Percentiles rank a stretch among this genome's conserved stretches.
phyloP scores from a whole-genome alignment of 2,797 vertebrate genomes.

The Eidolon dupreanum region DNA sequence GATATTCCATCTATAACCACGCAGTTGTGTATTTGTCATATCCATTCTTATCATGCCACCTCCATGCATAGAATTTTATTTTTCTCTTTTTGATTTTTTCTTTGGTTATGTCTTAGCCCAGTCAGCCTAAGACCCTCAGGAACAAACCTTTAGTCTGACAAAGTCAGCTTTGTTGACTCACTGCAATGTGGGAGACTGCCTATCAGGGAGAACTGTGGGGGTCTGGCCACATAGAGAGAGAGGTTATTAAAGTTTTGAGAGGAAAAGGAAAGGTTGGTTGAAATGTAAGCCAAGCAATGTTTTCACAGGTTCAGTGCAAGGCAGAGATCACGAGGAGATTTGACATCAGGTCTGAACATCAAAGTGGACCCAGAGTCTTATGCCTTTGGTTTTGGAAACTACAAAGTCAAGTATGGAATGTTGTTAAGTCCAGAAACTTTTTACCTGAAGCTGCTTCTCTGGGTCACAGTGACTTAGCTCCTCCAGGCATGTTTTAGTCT shows the following conservation, averaged over 20 bases:
- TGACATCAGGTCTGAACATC: neutral
- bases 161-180: neutral
- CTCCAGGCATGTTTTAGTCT: neutral
- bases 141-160: neutral
- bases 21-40: neutral
- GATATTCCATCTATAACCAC: neutral
- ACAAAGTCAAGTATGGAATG: neutral
- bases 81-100: neutral
- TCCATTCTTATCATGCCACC: neutral
- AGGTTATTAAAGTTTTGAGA: neutral
- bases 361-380: neutral
- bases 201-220: neutral
- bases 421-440: neutral
- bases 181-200: too few relatives aligned
- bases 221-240: neutral
- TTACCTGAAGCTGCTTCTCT: neutral
- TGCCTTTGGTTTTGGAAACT: neutral
- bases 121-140: neutral
- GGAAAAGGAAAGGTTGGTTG: neutral
- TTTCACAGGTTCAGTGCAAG: neutral
- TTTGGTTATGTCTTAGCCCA: neutral
- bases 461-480: neutral
- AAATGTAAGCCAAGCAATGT: neutral
- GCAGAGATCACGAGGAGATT: neutral
- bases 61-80: neutral